phyloP scores from a whole-genome alignment of 2,113 vertebrate genomes.

The Tursiops truncatus region DNA sequence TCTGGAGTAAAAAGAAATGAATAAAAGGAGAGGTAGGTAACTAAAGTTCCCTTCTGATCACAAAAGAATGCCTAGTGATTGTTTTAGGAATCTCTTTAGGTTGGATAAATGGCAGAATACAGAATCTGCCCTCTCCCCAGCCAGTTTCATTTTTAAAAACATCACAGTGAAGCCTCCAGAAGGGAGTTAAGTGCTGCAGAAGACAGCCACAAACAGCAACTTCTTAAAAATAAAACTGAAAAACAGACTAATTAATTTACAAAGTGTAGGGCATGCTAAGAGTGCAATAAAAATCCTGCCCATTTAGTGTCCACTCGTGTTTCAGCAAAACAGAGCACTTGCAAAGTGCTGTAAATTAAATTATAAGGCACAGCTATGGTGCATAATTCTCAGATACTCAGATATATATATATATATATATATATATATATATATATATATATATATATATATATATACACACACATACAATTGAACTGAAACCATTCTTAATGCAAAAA shows the following conservation, averaged over 20 bases:
- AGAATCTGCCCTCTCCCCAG: neutral
- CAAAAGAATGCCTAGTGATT: constrained; percentile 42
- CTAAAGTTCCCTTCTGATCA: constrained; percentile 36
- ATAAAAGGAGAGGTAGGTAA: constrained; percentile 6
- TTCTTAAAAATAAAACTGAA: constrained; percentile 60
- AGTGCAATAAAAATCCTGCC: constrained; percentile 68
- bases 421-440: neutral
- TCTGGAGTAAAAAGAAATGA: constrained; percentile 10
- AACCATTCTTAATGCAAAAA: neutral
- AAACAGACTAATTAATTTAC: constrained; percentile 69
- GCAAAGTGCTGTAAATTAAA: constrained; percentile 50
- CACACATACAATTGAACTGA: constrained; percentile 53
- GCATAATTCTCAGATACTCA: constrained; percentile 34
- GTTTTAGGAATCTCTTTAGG: constrained; percentile 31
- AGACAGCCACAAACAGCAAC: constrained; percentile 60
- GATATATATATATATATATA: neutral
- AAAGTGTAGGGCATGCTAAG: constrained; percentile 57
- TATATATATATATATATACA: neutral
- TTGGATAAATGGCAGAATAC: constrained; percentile 57
- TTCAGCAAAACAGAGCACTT: constrained; percentile 62
- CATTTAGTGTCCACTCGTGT: constrained; percentile 36
- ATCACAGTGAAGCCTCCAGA: constrained; percentile 24
- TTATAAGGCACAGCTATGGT: neutral
- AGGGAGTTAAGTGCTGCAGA: constrained; percentile 8
- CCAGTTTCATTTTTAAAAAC: constrained; percentile 55